These are phyloP conservation scores for Glyphotaelius pellucidus DNA, from an alignment of 2,888 invertebrate genomes.

Conservation along the genomic window DNA sequence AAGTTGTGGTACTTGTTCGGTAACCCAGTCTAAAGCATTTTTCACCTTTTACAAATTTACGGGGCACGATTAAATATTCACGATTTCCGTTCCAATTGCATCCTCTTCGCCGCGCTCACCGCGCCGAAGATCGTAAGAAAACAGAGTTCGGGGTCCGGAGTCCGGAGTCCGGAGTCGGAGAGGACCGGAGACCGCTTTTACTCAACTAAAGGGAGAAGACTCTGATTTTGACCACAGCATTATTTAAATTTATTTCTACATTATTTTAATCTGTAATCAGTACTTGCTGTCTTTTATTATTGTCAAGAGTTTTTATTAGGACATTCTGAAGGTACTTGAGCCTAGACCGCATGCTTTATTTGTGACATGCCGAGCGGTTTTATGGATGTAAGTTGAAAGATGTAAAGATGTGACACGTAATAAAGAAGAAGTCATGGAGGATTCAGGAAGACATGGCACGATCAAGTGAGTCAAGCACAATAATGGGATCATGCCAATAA, in stretches of 20 bases:
- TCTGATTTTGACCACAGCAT: background rate
- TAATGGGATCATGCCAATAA: no score
- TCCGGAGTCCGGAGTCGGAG: no score
- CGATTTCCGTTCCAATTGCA: conserved; percentile 60
- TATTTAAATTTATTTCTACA: background rate
- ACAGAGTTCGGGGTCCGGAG: background rate
- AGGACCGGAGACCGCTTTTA: background rate
- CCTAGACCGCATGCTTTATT: no score
- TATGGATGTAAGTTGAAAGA: no score
- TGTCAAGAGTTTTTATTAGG: background rate
- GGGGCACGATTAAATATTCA: conserved; percentile 66
- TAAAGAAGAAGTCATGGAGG: no score
- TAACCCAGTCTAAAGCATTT: conserved; percentile 62
- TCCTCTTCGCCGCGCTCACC: conserved; percentile 2
- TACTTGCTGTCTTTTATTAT: no score
- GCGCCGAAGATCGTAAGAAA: background rate
- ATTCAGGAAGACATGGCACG: no score
- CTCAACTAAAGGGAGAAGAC: background rate
- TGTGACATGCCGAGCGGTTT: no score
- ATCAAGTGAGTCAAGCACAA: no score
- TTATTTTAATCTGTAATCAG: background rate
- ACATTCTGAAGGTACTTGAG: no score
- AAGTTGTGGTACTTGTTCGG: conserved; percentile 52
- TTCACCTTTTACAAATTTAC: conserved; percentile 65
- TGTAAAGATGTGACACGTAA: no score